phyloP scores from a whole-genome alignment of 2,888 invertebrate genomes.

The Drosophila pullipes region DNA sequence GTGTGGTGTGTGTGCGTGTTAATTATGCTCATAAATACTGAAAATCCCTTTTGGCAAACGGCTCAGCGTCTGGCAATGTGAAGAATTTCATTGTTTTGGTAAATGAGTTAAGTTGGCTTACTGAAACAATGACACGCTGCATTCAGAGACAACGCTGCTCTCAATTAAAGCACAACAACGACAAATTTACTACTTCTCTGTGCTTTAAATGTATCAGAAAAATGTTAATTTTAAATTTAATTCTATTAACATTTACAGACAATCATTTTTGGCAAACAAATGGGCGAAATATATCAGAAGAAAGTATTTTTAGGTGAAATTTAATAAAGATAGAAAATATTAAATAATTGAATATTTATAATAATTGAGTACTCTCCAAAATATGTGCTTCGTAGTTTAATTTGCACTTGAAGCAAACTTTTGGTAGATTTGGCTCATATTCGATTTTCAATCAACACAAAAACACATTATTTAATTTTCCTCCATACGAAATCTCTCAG shows the following conservation, averaged over 20 bases:
- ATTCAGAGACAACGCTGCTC: neutral
- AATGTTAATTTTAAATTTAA: neutral
- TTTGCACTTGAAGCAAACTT: neutral
- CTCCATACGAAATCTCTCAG: neutral
- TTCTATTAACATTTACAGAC: neutral
- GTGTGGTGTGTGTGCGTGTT: slow-evolving; percentile 16
- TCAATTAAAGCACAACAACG: neutral
- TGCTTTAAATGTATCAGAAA: neutral
- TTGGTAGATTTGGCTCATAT: neutral
- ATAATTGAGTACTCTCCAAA: neutral
- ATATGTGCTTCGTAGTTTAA: neutral
- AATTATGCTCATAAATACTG: slow-evolving; percentile 54
- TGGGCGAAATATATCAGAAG: neutral
- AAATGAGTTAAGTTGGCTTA: slow-evolving; percentile 10
- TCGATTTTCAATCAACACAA: neutral
- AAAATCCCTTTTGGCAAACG: slow-evolving; percentile 28
- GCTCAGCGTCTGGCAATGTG: neutral
- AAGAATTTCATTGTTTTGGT: slow-evolving; percentile 1
- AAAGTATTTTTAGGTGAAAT: neutral
- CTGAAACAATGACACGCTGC: neutral
- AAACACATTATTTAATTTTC: neutral
- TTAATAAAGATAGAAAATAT: neutral
- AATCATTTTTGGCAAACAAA: neutral
- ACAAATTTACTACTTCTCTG: neutral
- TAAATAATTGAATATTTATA: neutral